Conservation (phyloP, 2,888 invertebrate species). For the Heliconius charithonia region DNA sequence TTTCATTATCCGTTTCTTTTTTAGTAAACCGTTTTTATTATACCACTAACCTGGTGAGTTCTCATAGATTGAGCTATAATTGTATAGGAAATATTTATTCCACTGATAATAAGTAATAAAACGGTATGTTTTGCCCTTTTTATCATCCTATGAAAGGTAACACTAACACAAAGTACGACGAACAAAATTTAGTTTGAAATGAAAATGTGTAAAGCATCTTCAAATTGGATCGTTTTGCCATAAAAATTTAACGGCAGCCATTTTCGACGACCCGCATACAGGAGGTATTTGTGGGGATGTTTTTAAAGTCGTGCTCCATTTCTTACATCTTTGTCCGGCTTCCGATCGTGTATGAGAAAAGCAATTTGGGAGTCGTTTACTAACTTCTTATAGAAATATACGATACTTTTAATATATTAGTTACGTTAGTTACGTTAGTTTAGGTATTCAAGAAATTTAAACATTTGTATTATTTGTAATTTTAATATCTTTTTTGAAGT, state of each 20-base stretch:
- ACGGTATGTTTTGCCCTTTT: too few relatives aligned
- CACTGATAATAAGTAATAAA: background rate
- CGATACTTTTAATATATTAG: too few relatives aligned
- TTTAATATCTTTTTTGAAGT: too few relatives aligned
- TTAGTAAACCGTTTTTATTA: too few relatives aligned
- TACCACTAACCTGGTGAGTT: too few relatives aligned
- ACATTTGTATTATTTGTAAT: too few relatives aligned
- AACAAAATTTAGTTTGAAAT: background rate
- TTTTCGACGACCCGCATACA: constrained; percentile 24
- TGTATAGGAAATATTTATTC: background rate
- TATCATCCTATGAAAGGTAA: background rate
- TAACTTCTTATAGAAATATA: too few relatives aligned
- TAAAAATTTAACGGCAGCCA: constrained; percentile 28
- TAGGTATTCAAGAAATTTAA: too few relatives aligned
- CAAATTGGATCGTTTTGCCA: constrained; percentile 11
- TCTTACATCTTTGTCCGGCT: constrained; percentile 32
- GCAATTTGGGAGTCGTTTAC: constrained; percentile 23
- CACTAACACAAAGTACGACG: background rate
- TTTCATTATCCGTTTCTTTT: too few relatives aligned
- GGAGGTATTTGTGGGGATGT: constrained; percentile 28
- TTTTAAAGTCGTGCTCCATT: constrained; percentile 37
- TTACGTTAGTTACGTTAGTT: too few relatives aligned
- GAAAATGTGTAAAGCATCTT: constrained; percentile 13
- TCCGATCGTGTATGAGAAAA: constrained; percentile 16
- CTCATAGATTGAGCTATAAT: background rate